Percentiles rank a stretch among this genome's conserved stretches.
Evolutionary conservation across 92 coral and sea anemone species (phyloP).

Genomic region (Epizoanthus scotinus): DNA sequence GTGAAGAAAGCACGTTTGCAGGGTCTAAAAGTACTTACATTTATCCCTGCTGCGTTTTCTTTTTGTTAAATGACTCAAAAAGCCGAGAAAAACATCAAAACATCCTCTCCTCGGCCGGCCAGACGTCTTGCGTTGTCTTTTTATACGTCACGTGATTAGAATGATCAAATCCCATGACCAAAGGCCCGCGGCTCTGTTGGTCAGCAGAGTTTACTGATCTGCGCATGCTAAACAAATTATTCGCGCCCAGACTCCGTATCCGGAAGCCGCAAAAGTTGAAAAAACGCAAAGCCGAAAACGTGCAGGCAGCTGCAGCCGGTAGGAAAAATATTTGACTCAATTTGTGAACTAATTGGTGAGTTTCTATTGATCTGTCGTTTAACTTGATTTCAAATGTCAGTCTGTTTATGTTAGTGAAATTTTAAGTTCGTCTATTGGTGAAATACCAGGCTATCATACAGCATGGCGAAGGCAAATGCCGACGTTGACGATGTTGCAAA

Average conservation of each 20-base stretch:
- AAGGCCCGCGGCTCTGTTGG: background rate
- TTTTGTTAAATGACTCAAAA: too few relatives aligned
- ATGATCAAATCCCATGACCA: background rate
- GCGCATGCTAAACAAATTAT: slow-evolving; percentile 3
- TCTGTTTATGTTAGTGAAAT: background rate
- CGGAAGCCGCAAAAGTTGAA: slow-evolving; percentile 4
- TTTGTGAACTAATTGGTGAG: background rate
- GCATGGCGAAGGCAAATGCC: slow-evolving; percentile 54
- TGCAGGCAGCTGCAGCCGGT: too few relatives aligned
- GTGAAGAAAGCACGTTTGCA: too few relatives aligned
- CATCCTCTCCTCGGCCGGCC: background rate
- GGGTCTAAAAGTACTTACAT: too few relatives aligned
- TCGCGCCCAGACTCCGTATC: slow-evolving; percentile 12
- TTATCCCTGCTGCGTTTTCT: too few relatives aligned
- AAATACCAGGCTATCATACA: background rate
- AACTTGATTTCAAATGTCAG: background rate
- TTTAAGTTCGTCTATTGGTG: background rate
- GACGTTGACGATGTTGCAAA: slow-evolving; percentile 78
- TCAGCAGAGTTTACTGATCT: background rate
- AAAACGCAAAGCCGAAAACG: slow-evolving; percentile 19
- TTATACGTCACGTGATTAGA: slow-evolving; percentile 7
- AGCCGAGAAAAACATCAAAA: too few relatives aligned
- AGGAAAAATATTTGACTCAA: background rate
- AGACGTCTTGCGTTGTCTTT: background rate
- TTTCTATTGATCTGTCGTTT: background rate